Evolutionary conservation across 2,113 vertebrate species (phyloP).

Genomic region (Formicarius rufipectus): DNA sequence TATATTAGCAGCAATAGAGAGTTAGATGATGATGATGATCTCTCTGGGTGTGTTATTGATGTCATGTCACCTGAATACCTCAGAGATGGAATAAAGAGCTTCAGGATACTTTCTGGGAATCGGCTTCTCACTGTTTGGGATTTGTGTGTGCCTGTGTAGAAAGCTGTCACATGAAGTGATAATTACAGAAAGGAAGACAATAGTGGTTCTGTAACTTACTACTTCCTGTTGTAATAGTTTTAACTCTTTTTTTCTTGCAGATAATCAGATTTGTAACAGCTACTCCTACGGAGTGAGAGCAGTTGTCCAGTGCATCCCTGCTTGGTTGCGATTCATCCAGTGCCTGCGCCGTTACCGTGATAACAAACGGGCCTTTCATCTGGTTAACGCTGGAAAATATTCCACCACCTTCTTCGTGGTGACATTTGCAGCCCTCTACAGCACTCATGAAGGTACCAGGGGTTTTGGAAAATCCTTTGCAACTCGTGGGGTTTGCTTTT

Average conservation of each 20-base stretch:
- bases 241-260: conserved; percentile 52
- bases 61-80: not conserved
- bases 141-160: not conserved
- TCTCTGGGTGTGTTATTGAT: not conserved
- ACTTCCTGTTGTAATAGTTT: not conserved
- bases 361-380: conserved; percentile 95
- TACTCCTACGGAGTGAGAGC: conserved; percentile 95
- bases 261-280: conserved; percentile 81
- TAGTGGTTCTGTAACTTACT: not conserved
- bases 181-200: not conserved
- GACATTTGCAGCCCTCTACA: conserved; percentile 93
- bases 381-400: conserved; percentile 98
- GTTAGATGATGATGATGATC: not conserved
- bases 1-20: not conserved
- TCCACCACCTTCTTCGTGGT: conserved; percentile 98
- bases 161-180: not conserved
- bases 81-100: not conserved
- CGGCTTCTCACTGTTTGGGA: not conserved
- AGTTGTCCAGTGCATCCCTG: conserved; percentile 95
- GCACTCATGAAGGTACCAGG: conserved; percentile 87
- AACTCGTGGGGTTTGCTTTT: not conserved
- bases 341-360: conserved; percentile 97
- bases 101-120: not conserved
- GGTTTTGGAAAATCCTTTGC: not conserved
- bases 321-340: conserved; percentile 98